These are phyloP conservation scores for Helicoverpa assulta DNA, from an alignment of 2,888 invertebrate genomes.

Conservation along the genomic window DNA sequence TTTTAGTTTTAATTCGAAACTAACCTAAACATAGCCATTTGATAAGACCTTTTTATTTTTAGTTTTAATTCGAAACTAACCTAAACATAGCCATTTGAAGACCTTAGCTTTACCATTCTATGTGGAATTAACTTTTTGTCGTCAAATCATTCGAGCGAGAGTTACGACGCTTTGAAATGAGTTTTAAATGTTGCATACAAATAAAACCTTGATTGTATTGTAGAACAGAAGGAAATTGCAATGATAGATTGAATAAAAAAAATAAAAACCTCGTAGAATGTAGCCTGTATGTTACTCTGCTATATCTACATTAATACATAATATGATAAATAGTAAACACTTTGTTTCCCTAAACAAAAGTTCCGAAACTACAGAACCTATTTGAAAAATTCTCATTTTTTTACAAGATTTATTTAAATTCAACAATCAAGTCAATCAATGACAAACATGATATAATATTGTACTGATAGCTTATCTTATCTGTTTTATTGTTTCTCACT, in stretches of 20 bases:
- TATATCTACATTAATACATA: no score
- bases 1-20: conserved; percentile 38
- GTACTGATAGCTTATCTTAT: not conserved
- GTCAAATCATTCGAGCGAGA: conserved; percentile 42
- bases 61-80: conserved; percentile 27
- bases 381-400: no score
- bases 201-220: conserved; percentile 27
- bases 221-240: not conserved
- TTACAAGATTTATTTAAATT: no score
- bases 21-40: not conserved
- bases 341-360: no score
- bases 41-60: conserved; percentile 41
- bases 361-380: no score
- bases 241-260: not conserved
- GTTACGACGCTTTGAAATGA: conserved; percentile 40
- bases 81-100: conserved; percentile 16
- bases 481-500: not conserved
- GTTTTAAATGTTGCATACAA: conserved; percentile 51
- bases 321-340: no score
- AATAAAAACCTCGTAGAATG: not conserved
- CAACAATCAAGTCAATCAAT: not conserved
- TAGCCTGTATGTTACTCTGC: no score
- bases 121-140: conserved; percentile 34
- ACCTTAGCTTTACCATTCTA: not conserved
- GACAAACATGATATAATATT: not conserved